Evolutionary conservation across 2,797 vertebrate genomes (phyloP).

Genomic region (Masticophis lateralis): DNA sequence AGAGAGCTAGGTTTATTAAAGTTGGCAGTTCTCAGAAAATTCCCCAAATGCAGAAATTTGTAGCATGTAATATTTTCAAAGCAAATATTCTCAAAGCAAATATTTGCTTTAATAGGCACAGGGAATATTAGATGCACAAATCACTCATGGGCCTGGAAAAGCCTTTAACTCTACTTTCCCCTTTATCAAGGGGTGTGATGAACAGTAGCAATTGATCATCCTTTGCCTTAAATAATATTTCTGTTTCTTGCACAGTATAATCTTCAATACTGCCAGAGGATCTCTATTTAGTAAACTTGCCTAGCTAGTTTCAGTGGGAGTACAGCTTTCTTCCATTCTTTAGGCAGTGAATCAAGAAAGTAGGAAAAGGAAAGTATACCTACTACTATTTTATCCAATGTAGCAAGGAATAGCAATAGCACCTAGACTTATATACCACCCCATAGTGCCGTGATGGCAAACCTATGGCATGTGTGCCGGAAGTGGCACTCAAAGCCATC

Average conservation of each 20-base stretch:
- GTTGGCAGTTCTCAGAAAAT: neutral
- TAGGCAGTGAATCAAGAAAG: neutral
- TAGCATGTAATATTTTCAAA: neutral
- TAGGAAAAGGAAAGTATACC: neutral
- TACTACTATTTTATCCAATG: neutral
- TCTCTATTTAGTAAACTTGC: neutral
- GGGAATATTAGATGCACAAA: neutral
- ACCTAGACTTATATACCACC: neutral
- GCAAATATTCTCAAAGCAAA: neutral
- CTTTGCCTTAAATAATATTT: neutral
- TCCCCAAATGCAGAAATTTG: neutral
- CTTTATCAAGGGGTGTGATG: neutral
- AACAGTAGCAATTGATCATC: neutral
- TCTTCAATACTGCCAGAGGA: neutral
- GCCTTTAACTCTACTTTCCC: neutral
- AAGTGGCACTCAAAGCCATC: too few relatives aligned
- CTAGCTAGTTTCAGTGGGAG: neutral
- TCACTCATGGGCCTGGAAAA: neutral
- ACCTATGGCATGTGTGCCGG: too few relatives aligned
- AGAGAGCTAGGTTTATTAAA: neutral
- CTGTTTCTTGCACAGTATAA: neutral
- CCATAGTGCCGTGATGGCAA: neutral
- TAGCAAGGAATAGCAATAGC: neutral
- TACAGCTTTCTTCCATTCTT: neutral
- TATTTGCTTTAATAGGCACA: neutral